These are phyloP conservation scores for Mylabris phalerata DNA, from an alignment of 1,140 invertebrate genomes.

Conservation along the genomic window DNA sequence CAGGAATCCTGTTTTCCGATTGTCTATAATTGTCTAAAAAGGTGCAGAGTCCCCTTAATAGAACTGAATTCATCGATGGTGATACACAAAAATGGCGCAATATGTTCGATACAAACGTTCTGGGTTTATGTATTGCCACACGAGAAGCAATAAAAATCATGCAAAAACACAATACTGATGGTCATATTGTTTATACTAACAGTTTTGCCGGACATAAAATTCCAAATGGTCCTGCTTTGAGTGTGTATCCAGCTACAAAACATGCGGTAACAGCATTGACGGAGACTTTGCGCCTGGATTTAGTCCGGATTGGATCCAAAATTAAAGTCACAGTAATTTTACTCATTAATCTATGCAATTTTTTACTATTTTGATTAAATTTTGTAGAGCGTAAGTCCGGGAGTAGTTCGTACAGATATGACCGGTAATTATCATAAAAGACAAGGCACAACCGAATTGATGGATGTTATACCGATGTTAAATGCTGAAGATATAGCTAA, in stretches of 20 bases:
- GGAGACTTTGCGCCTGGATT: slow-evolving; percentile 48
- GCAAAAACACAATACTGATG: slow-evolving; percentile 34
- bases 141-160: slow-evolving; percentile 51
- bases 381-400: too few species aligned
- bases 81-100: slow-evolving; percentile 28
- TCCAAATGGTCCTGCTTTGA: slow-evolving; percentile 21
- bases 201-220: slow-evolving; percentile 48
- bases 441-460: too few species aligned
- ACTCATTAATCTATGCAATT: too few species aligned
- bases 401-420: too few species aligned
- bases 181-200: slow-evolving; percentile 39
- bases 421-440: background rate
- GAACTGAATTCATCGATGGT: too few species aligned
- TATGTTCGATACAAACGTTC: slow-evolving; percentile 50
- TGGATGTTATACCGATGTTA: too few species aligned
- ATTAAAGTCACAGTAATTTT: slow-evolving; percentile 11
- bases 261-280: slow-evolving; percentile 49
- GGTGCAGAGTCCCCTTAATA: too few species aligned
- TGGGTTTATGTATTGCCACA: slow-evolving; percentile 45
- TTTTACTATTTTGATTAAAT: too few species aligned
- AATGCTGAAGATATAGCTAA: too few species aligned
- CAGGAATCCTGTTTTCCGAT: too few species aligned
- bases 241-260: slow-evolving; percentile 51
- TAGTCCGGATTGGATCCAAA: slow-evolving; percentile 52
- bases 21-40: too few species aligned